Conservation (phyloP, 2,888 invertebrate genomes). For the Rotaria macrura region DNA sequence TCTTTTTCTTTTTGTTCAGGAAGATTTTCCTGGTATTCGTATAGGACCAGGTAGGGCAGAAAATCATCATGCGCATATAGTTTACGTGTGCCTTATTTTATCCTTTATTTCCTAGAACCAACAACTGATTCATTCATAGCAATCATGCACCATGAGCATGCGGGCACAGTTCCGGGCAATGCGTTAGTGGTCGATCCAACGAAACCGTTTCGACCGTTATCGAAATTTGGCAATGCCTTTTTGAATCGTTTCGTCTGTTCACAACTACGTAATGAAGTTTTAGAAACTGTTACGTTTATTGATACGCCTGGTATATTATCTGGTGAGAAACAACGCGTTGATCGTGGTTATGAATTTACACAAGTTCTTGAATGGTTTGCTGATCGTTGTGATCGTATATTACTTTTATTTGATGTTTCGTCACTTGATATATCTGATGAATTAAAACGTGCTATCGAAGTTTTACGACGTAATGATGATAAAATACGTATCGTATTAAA, state of each 20-base stretch:
- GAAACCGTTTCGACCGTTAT: slow-evolving; percentile 79
- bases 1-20: not conserved
- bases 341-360: slow-evolving; percentile 81
- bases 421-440: slow-evolving; percentile 98
- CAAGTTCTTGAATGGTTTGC: slow-evolving; percentile 99
- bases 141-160: slow-evolving; percentile 74
- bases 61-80: not conserved
- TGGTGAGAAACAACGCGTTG: slow-evolving; percentile 83
- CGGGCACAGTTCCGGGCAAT: slow-evolving; percentile 75
- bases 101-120: slow-evolving; percentile 86
- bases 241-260: slow-evolving; percentile 94
- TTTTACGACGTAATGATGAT: slow-evolving; percentile 59
- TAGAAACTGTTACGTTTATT: slow-evolving; percentile 85
- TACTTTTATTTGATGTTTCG: slow-evolving; percentile 92
- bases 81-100: no score
- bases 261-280: slow-evolving; percentile 72
- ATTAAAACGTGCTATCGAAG: slow-evolving; percentile 88
- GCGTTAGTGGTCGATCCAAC: slow-evolving; percentile 94
- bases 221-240: slow-evolving; percentile 95
- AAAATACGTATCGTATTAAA: slow-evolving; percentile 94
- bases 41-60: not conserved
- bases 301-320: slow-evolving; percentile 85
- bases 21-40: not conserved
- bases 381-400: slow-evolving; percentile 90
- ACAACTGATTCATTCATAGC: slow-evolving; percentile 97